phyloP scores from a whole-genome alignment of 1,140 invertebrate species.

The Trichonephila clavata region DNA sequence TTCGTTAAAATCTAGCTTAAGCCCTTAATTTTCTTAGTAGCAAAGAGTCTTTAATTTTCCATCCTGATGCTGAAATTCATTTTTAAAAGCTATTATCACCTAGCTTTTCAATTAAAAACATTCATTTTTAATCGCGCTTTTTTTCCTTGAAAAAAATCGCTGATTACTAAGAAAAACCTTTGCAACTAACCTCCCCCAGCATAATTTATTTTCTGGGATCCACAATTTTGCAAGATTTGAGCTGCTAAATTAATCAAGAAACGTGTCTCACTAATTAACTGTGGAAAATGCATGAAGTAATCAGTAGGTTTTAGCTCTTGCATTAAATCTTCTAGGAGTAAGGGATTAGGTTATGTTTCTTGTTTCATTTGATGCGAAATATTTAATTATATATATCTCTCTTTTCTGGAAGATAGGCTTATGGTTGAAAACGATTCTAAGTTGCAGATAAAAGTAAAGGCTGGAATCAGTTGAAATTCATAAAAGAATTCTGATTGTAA shows the following conservation, averaged over 20 bases:
- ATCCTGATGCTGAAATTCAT: conserved; percentile 35
- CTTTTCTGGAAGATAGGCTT: not conserved
- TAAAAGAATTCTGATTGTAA: no score
- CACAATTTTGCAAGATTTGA: not conserved
- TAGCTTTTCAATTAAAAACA: conserved; percentile 47
- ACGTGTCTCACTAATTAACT: conserved; percentile 38
- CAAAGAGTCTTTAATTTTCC: not conserved
- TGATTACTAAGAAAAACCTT: not conserved
- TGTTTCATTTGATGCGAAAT: not conserved
- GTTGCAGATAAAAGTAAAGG: not conserved
- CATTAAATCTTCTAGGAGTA: conserved; percentile 7
- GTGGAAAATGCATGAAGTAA: conserved; percentile 31
- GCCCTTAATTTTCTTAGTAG: conserved; percentile 16
- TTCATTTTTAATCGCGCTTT: conserved; percentile 26
- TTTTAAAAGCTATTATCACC: conserved; percentile 46
- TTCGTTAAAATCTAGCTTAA: conserved; percentile 13
- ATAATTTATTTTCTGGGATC: conserved; percentile 5
- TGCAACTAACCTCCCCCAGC: not conserved
- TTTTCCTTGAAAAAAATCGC: conserved; percentile 6
- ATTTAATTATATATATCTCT: conserved; percentile 1
- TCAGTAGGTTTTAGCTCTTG: not conserved
- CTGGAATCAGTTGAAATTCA: no score
- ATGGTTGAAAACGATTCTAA: not conserved
- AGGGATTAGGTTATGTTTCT: not conserved
- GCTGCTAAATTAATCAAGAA: conserved; percentile 42